Conservation (phyloP, 2,113 vertebrate genomes). For the Pedetes capensis region DNA sequence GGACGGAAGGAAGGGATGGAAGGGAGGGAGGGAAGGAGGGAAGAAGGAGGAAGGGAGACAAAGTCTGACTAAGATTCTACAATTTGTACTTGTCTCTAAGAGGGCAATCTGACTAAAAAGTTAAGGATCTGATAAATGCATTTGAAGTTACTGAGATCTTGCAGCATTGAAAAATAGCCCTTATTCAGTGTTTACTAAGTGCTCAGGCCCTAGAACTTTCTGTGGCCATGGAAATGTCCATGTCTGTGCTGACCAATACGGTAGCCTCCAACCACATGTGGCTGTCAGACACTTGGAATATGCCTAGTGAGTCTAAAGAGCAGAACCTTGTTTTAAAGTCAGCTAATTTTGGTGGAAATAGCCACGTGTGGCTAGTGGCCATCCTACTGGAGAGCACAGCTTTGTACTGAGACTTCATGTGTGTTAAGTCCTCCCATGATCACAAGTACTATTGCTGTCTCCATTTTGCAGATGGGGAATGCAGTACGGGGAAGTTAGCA, state of each 20-base stretch:
- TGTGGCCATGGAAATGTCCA: not conserved
- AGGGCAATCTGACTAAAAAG: not conserved
- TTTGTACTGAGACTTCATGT: not conserved
- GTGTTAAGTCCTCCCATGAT: not conserved
- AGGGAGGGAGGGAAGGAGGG: not conserved
- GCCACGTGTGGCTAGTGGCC: not conserved
- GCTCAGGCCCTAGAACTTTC: not conserved
- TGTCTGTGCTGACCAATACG: not conserved
- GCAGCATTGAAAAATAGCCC: not conserved
- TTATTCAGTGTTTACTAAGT: not conserved
- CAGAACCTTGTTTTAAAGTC: not conserved
- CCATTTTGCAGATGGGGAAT: not conserved
- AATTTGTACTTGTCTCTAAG: not conserved
- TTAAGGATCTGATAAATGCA: not conserved
- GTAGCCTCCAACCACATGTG: not conserved
- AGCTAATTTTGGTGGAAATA: not conserved
- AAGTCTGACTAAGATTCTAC: not conserved
- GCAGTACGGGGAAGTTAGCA: not conserved
- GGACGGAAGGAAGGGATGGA: too few relatives aligned
- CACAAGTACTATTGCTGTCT: not conserved
- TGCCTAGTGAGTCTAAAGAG: not conserved
- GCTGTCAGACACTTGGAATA: not conserved
- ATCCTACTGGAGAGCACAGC: not conserved
- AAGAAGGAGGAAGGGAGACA: too few relatives aligned
- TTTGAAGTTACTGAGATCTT: not conserved